These are phyloP conservation scores for Physella acuta DNA, from an alignment of 1,140 invertebrate species.

Conservation along the genomic window DNA sequence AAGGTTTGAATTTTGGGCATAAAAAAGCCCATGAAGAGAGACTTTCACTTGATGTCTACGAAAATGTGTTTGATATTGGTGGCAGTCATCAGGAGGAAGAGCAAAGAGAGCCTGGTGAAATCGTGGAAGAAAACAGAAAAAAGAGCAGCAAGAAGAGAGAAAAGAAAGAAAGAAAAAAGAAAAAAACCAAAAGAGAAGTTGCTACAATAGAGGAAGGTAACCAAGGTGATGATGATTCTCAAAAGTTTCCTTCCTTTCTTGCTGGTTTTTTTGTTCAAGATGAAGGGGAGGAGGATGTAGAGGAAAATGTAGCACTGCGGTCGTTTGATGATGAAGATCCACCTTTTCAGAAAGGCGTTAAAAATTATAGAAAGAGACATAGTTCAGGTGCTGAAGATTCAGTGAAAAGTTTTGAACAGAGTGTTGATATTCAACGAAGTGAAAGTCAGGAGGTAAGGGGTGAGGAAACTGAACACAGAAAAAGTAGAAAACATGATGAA, in stretches of 20 bases:
- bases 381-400: constrained; percentile 22
- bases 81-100: background rate
- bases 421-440: background rate
- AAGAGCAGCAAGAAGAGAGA: constrained; percentile 21
- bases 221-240: constrained; percentile 23
- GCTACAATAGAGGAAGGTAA: constrained; percentile 26
- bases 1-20: background rate
- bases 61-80: constrained; percentile 5
- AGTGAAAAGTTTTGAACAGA: constrained; percentile 11
- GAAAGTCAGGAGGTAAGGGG: background rate
- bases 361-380: constrained; percentile 19
- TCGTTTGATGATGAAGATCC: constrained; percentile 11
- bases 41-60: constrained; percentile 10
- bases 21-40: constrained; percentile 13
- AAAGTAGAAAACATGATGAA: constrained; percentile 21
- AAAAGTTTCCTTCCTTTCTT: constrained; percentile 22
- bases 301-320: background rate
- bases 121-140: constrained; percentile 17
- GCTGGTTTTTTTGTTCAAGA: constrained; percentile 28
- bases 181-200: constrained; percentile 21
- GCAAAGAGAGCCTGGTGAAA: constrained; percentile 22
- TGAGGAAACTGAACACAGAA: constrained; percentile 18
- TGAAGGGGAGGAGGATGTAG: constrained; percentile 16
- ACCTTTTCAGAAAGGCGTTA: constrained; percentile 14
- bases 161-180: constrained; percentile 21